Conservation (phyloP, 2,888 invertebrate species). For the Eumerus sabulonum region DNA sequence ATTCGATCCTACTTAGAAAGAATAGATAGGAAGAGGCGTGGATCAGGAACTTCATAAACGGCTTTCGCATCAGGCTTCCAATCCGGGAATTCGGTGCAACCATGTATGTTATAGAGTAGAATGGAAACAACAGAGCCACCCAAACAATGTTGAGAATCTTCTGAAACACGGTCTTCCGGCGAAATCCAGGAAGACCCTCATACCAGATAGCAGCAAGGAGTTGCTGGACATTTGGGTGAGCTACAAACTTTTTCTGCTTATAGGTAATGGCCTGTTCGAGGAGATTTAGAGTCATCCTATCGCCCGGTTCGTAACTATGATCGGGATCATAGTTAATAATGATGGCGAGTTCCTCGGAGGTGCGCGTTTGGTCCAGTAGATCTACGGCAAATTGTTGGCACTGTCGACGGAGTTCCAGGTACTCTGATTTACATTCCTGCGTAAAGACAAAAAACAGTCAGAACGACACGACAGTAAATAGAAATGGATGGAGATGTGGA, state of each 20-base stretch:
- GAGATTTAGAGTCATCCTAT: conserved; percentile 90
- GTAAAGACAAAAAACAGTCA: neutral
- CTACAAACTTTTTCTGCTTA: conserved; percentile 97
- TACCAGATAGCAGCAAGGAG: conserved; percentile 95
- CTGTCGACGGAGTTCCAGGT: conserved; percentile 89
- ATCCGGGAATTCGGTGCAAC: conserved; percentile 88
- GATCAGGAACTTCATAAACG: conserved; percentile 97
- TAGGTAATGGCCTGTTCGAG: conserved; percentile 94
- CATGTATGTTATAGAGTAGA: conserved; percentile 92
- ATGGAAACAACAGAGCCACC: conserved; percentile 91
- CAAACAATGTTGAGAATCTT: conserved; percentile 87
- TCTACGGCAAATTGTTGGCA: conserved; percentile 95
- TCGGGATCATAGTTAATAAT: conserved; percentile 95
- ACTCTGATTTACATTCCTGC: conserved; percentile 92
- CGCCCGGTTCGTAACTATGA: conserved; percentile 86
- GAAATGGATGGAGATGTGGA: conserved; percentile 40
- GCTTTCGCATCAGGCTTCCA: conserved; percentile 92
- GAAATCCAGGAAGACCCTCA: conserved; percentile 95
- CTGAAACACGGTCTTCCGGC: conserved; percentile 87
- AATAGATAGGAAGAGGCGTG: conserved; percentile 96
- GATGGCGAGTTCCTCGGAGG: conserved; percentile 94
- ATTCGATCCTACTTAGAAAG: conserved; percentile 87
- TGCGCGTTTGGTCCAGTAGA: conserved; percentile 92
- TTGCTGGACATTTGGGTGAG: conserved; percentile 97
- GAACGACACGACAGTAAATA: no score